Evolutionary conservation across 2,113 vertebrate genomes (phyloP), one percentile per base, ranked within the genome.

Genomic region (Aythya baeri): DNA sequence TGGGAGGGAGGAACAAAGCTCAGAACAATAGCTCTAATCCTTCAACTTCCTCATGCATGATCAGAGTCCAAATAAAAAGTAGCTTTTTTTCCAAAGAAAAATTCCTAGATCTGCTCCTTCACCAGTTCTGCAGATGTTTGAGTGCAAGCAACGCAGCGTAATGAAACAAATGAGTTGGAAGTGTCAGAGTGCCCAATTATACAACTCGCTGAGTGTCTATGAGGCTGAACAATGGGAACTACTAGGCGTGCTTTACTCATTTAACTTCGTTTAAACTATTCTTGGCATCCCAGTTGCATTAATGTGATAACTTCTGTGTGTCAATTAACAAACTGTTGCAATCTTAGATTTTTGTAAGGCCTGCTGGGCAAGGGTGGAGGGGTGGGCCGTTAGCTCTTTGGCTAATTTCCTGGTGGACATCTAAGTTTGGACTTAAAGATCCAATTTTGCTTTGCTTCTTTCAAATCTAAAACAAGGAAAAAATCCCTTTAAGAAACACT

Each of bases 101-200:
- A 89, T 96, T 94, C 94, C 93, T 97, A 73, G 91, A 95, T 93
- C 63, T 83, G 34, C 83, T 88, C 23, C 36, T 58, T 94, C 90
- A 65, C 46, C 80, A 36, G 94, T 95, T 92, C 91, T 97, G 88
- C 94, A 97, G 96, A 93, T 97, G 94, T 97, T 94, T 97, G 97
- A 97, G 95, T 93, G 94, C 94, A 94, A 84, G 96, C 88, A 94
- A 80, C 77, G 71, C 74, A 61, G 80, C 75, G 96, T 97, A 97
- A 97, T 97, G 97, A 97, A 97, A 89, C 96, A 98, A 98, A 97
- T 97, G 97, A 98, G 96, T 96, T 97, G 96, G 97, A 98, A 97
- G 97, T 96, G 96, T 97, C 95, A 97, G 95, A 91, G 91, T 97
- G 94, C 96, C 97, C 97, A 98, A 98, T 98, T 98, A 98, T 96